phyloP scores from a whole-genome alignment of 2,888 invertebrate species.

The Geotrupes spiniger region DNA sequence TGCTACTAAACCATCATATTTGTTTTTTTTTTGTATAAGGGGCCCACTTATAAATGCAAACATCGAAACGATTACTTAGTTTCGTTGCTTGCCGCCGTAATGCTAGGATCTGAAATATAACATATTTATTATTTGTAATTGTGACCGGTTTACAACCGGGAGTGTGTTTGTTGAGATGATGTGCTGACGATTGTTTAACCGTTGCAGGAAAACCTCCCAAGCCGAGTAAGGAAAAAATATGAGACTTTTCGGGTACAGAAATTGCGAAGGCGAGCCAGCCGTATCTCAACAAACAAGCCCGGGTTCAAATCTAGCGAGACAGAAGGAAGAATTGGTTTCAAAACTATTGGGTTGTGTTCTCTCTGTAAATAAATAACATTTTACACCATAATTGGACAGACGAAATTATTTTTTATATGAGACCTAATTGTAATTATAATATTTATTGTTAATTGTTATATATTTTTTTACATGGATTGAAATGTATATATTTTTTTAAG shows the following conservation, averaged over 20 bases:
- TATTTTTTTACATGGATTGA: slow-evolving; percentile 12
- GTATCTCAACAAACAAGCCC: slow-evolving; percentile 19
- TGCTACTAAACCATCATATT: too few relatives aligned
- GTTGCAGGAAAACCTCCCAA: slow-evolving; percentile 20
- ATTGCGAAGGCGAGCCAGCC: slow-evolving; percentile 9
- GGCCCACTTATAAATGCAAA: too few relatives aligned
- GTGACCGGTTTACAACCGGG: slow-evolving; percentile 6
- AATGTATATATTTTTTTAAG: slow-evolving; percentile 19
- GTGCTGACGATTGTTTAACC: slow-evolving; percentile 12
- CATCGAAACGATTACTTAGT: too few relatives aligned
- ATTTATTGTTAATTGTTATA: slow-evolving; percentile 21
- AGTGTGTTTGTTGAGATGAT: slow-evolving; percentile 14
- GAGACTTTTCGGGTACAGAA: slow-evolving; percentile 10
- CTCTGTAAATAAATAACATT: background rate
- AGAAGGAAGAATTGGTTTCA: slow-evolving; percentile 14
- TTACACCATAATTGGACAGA: too few relatives aligned
- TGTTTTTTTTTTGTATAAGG: too few relatives aligned
- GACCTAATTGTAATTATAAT: slow-evolving; percentile 9
- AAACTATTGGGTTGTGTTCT: background rate
- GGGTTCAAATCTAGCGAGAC: slow-evolving; percentile 5
- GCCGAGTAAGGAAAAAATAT: slow-evolving; percentile 18
- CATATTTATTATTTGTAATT: slow-evolving; percentile 2
- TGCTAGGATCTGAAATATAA: too few relatives aligned
- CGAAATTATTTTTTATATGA: slow-evolving; percentile 6
- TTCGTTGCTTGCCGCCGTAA: too few relatives aligned